Evolutionary conservation across 2,113 vertebrate genomes (phyloP).

Genomic region (Chaenocephalus aceratus): DNA sequence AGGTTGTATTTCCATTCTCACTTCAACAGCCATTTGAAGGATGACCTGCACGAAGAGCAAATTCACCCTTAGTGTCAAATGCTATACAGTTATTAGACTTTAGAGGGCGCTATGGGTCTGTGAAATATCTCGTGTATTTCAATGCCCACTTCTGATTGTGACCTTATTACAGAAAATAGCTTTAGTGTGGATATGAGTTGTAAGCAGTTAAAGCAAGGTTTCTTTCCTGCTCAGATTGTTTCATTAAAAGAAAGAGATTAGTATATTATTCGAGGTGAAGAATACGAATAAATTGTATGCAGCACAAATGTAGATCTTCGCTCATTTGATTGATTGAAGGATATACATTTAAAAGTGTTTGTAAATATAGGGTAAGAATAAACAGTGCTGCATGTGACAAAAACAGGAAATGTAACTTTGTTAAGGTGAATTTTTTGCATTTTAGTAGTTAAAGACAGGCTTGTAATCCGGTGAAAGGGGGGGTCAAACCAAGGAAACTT

Average conservation of each 20-base stretch:
- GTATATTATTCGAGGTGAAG: not conserved
- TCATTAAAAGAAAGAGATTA: not conserved
- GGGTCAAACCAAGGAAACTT: conserved; percentile 2
- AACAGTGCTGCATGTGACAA: not conserved
- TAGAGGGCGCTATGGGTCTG: conserved; percentile 40
- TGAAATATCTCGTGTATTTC: not conserved
- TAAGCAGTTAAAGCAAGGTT: not conserved
- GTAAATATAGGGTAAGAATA: not conserved
- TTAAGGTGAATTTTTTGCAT: too few relatives aligned
- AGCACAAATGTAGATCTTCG: not conserved
- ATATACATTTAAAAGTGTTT: not conserved
- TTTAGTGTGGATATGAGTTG: not conserved
- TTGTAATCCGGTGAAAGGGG: too few relatives aligned
- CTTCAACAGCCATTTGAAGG: too few relatives aligned
- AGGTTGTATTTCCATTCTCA: too few relatives aligned
- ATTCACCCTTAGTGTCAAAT: too few relatives aligned
- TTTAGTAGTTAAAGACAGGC: too few relatives aligned
- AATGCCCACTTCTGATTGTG: not conserved
- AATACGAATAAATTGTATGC: not conserved
- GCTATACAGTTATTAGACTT: not conserved
- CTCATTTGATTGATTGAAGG: not conserved
- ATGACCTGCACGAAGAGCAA: too few relatives aligned
- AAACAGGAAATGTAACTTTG: too few relatives aligned
- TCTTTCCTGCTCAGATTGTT: not conserved
- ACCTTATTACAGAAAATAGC: not conserved